phyloP scores from a whole-genome alignment of 1,140 invertebrate species.

The Pteromalus puparum region DNA sequence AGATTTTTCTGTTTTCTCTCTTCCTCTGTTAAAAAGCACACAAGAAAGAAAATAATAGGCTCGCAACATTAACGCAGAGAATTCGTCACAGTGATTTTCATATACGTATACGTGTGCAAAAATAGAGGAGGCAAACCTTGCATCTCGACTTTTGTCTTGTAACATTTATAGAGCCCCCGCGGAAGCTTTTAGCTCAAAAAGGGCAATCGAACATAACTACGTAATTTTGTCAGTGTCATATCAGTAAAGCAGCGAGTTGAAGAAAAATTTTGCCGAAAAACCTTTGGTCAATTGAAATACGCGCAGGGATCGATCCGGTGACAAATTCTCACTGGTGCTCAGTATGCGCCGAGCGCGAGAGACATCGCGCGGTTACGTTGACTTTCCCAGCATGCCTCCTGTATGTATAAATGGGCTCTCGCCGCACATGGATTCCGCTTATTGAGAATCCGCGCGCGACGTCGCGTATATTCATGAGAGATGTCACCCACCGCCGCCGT shows the following conservation, averaged over 20 bases:
- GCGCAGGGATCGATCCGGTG: conserved; percentile 7
- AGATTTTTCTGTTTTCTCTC: not conserved
- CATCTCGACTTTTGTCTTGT: too few relatives aligned
- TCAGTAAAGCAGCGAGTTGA: too few relatives aligned
- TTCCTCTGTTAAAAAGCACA: conserved; percentile 23
- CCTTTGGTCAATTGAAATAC: not conserved
- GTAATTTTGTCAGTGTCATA: too few relatives aligned
- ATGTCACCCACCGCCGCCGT: not conserved
- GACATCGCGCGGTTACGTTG: not conserved
- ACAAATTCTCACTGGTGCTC: conserved; percentile 7
- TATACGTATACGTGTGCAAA: too few relatives aligned
- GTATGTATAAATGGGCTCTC: not conserved
- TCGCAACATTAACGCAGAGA: too few relatives aligned
- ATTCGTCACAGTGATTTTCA: conserved; percentile 3
- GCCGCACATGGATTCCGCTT: not conserved
- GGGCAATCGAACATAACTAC: too few relatives aligned
- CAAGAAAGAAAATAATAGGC: not conserved
- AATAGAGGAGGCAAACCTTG: too few relatives aligned
- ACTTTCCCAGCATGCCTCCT: not conserved
- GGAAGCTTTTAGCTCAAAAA: too few relatives aligned
- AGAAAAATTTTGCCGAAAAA: too few relatives aligned
- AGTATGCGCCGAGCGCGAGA: not conserved
- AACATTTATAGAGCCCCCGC: too few relatives aligned
- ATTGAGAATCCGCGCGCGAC: conserved; percentile 24
- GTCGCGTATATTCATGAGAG: conserved; percentile 13